Conservation (phyloP, 2,797 vertebrate species). For the Galaxias olidus region DNA sequence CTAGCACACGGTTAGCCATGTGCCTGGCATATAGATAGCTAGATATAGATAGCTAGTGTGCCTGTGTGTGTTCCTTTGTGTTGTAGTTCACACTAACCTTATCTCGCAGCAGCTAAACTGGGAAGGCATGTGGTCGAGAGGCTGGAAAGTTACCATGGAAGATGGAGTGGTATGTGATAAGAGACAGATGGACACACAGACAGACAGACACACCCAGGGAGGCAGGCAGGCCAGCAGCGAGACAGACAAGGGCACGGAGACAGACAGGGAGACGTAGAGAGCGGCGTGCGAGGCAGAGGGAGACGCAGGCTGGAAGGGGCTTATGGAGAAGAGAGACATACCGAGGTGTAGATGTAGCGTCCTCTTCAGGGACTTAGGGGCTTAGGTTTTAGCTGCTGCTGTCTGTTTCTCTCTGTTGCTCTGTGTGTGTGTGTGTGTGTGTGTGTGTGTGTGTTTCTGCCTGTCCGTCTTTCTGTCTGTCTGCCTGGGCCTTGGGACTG, state of each 20-base stretch:
- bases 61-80: background rate
- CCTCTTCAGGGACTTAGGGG: too few species aligned
- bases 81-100: slow-evolving; percentile 6
- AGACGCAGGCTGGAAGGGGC: background rate
- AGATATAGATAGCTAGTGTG: too few species aligned
- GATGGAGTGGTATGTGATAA: too few species aligned
- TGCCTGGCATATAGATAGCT: too few species aligned
- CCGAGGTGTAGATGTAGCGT: slow-evolving; percentile 1
- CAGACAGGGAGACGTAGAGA: slow-evolving; percentile 9
- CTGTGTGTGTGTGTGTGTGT: background rate
- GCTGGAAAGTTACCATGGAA: too few species aligned
- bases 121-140: slow-evolving; percentile 17
- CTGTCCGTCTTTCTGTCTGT: background rate
- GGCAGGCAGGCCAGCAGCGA: slow-evolving; percentile 1
- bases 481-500: slow-evolving; percentile 24
- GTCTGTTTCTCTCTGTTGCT: background rate
- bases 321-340: slow-evolving; percentile 3
- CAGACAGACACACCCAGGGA: background rate
- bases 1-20: too few species aligned
- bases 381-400: background rate
- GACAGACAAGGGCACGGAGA: slow-evolving; percentile 10
- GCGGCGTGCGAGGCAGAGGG: background rate
- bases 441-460: background rate
- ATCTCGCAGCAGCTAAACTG: slow-evolving; percentile 25
- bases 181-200: background rate